These are phyloP conservation scores for Coendou prehensilis DNA, from an alignment of 2,797 vertebrate genomes.

Conservation along the genomic window DNA sequence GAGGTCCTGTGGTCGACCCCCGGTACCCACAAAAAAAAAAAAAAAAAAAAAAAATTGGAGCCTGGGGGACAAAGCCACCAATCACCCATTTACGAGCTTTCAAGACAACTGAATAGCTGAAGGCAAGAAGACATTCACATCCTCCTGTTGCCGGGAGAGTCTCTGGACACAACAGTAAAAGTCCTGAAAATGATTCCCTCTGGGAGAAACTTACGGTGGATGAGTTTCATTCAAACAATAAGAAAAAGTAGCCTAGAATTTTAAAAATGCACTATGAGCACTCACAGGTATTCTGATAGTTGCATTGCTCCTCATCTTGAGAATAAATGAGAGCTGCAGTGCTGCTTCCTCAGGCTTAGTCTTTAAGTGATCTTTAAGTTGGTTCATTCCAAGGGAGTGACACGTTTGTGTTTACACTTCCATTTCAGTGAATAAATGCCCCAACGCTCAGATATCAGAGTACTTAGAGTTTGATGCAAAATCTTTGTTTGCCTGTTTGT, in stretches of 20 bases:
- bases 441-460: neutral
- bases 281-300: constrained; percentile 26
- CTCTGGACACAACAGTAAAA: constrained; percentile 74
- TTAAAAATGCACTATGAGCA: neutral
- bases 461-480: neutral
- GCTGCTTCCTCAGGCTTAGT: neutral
- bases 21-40: no score
- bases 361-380: constrained; percentile 56
- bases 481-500: constrained; percentile 1
- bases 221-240: constrained; percentile 67
- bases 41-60: no score
- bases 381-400: neutral
- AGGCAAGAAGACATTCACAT: constrained; percentile 47
- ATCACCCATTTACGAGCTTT: constrained; percentile 49
- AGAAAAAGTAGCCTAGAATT: constrained; percentile 14
- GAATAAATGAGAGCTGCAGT: constrained; percentile 58
- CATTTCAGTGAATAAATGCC: neutral
- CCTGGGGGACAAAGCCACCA: neutral
- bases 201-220: constrained; percentile 67
- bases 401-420: constrained; percentile 8
- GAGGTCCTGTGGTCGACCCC: no score
- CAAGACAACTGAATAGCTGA: constrained; percentile 50
- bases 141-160: constrained; percentile 46
- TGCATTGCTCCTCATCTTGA: constrained; percentile 9
- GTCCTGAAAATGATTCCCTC: constrained; percentile 66